Conservation (phyloP, 2,113 vertebrate genomes). For the Cnemophilus loriae region DNA sequence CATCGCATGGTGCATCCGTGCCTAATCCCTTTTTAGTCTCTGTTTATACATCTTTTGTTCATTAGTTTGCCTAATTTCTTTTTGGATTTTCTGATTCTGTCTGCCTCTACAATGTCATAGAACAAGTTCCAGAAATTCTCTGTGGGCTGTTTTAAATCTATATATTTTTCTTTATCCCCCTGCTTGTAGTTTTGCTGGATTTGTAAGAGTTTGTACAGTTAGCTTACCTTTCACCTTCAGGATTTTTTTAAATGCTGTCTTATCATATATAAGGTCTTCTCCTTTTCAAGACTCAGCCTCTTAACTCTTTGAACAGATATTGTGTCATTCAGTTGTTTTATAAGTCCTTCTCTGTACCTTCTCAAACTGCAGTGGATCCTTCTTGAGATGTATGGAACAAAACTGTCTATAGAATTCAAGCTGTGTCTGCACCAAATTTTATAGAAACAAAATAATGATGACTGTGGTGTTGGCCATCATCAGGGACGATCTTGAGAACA, state of each 20-base stretch:
- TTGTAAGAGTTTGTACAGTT: neutral
- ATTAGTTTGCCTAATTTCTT: neutral
- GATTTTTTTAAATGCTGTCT: neutral
- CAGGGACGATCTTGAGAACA: neutral
- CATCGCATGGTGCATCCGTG: neutral
- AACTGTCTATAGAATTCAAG: neutral
- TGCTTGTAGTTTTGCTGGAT: neutral
- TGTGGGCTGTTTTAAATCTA: neutral
- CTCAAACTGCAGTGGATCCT: neutral
- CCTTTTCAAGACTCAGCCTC: neutral
- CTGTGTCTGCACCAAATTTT: neutral
- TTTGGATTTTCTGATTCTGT: neutral
- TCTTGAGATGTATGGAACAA: neutral
- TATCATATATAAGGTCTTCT: neutral
- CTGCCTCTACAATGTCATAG: neutral
- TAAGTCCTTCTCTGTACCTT: neutral
- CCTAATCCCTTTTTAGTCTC: neutral
- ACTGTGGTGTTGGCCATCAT: neutral
- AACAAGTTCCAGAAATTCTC: neutral
- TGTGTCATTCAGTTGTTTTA: neutral
- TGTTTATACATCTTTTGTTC: neutral
- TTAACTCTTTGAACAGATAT: neutral
- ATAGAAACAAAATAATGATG: neutral
- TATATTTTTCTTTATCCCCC: neutral
- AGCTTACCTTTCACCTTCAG: neutral